Percentiles rank a stretch among this genome's conserved stretches.
phyloP scores from a whole-genome alignment of 2,888 invertebrate species.

The Amblyteles armatorius region DNA sequence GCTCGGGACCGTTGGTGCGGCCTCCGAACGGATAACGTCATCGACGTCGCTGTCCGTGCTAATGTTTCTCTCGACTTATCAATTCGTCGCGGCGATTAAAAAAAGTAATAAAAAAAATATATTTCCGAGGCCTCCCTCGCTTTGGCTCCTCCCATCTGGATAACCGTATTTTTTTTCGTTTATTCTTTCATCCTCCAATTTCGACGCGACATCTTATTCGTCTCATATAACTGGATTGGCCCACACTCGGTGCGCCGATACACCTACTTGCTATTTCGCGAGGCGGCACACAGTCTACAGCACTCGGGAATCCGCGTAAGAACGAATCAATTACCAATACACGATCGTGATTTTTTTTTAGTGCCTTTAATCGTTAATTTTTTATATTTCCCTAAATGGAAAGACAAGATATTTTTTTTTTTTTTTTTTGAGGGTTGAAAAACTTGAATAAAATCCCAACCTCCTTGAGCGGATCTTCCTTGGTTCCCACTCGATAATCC shows the following conservation, averaged over 20 bases:
- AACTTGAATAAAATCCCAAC: background rate
- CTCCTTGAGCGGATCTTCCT: background rate
- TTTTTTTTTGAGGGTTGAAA: background rate
- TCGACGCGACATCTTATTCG: slow-evolving; percentile 68
- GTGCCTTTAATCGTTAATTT: background rate
- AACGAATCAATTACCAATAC: slow-evolving; percentile 16
- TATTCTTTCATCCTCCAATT: slow-evolving; percentile 36
- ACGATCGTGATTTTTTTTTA: background rate
- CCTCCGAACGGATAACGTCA: slow-evolving; percentile 71
- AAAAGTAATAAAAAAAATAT: slow-evolving; percentile 12
- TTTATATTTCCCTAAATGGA: background rate
- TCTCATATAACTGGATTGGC: slow-evolving; percentile 77
- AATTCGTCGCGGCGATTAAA: slow-evolving; percentile 68
- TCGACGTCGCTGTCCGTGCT: slow-evolving; percentile 68
- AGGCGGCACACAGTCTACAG: background rate
- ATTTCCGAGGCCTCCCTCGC: slow-evolving; percentile 40
- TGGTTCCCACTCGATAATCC: background rate
- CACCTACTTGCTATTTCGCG: slow-evolving; percentile 71
- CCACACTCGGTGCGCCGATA: slow-evolving; percentile 75
- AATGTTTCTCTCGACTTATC: slow-evolving; percentile 74
- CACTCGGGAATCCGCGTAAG: background rate
- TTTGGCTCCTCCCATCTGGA: slow-evolving; percentile 26
- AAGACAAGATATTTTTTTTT: background rate
- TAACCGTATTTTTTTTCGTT: slow-evolving; percentile 17
- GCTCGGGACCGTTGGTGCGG: background rate